These are phyloP conservation scores for Macrosiphum euphorbiae DNA, from an alignment of 2,888 invertebrate genomes.

Conservation along the genomic window DNA sequence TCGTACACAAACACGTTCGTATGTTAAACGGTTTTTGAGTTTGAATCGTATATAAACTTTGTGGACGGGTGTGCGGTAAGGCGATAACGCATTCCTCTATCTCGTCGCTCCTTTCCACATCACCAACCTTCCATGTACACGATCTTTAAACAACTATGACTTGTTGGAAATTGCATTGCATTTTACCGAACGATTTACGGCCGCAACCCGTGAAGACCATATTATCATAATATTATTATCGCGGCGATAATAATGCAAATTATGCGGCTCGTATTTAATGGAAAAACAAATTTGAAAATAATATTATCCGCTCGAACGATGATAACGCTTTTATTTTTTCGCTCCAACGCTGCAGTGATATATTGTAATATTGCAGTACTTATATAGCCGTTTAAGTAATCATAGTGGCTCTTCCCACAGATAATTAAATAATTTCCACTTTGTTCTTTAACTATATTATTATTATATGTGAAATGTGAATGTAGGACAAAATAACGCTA, in stretches of 20 bases:
- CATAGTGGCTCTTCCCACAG: not conserved
- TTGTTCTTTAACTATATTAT: not conserved
- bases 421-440: not conserved
- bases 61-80: slow-evolving; percentile 26
- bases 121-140: slow-evolving; percentile 12
- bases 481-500: not conserved
- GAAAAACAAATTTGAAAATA: not conserved
- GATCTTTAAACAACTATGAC: slow-evolving; percentile 52
- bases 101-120: slow-evolving; percentile 45
- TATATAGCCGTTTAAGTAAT: not conserved
- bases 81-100: slow-evolving; percentile 56
- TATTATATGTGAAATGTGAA: not conserved
- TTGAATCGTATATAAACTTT: slow-evolving; percentile 44
- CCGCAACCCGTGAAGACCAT: slow-evolving; percentile 6
- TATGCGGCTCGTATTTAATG: not conserved
- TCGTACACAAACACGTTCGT: slow-evolving; percentile 19
- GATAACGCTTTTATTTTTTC: not conserved
- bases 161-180: slow-evolving; percentile 39
- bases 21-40: slow-evolving; percentile 39
- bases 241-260: slow-evolving; percentile 18
- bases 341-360: not conserved
- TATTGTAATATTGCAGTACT: not conserved
- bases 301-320: not conserved
- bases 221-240: slow-evolving; percentile 15
- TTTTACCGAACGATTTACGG: slow-evolving; percentile 36